phyloP scores from a whole-genome alignment of 2,888 invertebrate genomes.

The Athetis lepigone region DNA sequence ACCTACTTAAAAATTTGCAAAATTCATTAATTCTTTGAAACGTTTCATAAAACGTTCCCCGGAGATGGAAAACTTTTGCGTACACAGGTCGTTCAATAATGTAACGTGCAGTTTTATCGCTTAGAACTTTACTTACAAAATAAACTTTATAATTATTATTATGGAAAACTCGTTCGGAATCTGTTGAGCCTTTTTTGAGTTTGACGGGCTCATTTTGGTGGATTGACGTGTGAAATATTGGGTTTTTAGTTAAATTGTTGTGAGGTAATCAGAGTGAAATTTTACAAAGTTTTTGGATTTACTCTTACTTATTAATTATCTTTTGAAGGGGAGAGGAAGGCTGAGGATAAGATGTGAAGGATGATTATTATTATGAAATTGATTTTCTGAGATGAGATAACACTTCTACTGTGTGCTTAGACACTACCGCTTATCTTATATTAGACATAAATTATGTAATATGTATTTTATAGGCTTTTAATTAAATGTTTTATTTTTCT shows the following conservation, averaged over 20 bases:
- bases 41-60: slow-evolving; percentile 52
- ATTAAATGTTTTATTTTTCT: background rate
- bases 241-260: background rate
- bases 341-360: too few relatives aligned
- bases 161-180: slow-evolving; percentile 41
- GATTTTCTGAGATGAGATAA: too few relatives aligned
- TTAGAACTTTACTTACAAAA: slow-evolving; percentile 49
- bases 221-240: slow-evolving; percentile 9
- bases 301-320: too few relatives aligned
- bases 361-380: too few relatives aligned
- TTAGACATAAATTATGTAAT: too few relatives aligned
- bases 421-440: too few relatives aligned
- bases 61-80: slow-evolving; percentile 48
- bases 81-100: slow-evolving; percentile 49
- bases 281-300: too few relatives aligned
- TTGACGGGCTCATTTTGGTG: slow-evolving; percentile 26
- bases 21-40: slow-evolving; percentile 60
- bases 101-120: slow-evolving; percentile 58
- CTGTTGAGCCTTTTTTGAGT: slow-evolving; percentile 16
- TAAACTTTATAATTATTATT: slow-evolving; percentile 57
- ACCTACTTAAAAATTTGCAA: slow-evolving; percentile 54
- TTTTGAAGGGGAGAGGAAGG: too few relatives aligned
- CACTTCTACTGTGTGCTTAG: too few relatives aligned
- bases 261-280: too few relatives aligned
- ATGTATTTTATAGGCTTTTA: too few relatives aligned